Evolutionary conservation across 2,888 invertebrate genomes (phyloP), one percentile per base, ranked within the genome.

Genomic region (Chelonus formosanus): DNA sequence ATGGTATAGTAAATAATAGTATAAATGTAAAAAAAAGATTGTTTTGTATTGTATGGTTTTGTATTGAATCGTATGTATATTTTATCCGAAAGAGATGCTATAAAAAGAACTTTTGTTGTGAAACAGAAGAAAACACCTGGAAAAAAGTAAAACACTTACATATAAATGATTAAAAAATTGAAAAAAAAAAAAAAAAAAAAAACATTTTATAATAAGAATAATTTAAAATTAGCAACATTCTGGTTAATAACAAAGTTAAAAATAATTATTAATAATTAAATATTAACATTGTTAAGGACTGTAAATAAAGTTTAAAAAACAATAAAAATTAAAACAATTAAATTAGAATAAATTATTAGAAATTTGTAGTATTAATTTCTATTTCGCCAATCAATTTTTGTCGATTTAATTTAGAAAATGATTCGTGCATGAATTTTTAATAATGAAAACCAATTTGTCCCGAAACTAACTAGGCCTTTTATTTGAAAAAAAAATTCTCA

Each of bases 1-100:
- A 47, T 45, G 56, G 59, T 48, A 63, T 20, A 20, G 20, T 20
- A 55, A 65, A 67, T 61, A 67, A 52, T 60, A 48, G 58, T 65
- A 65, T 62, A 65, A 36, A 60, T 58, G 69, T 70, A 70, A 57
- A 64, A 67, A 67, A 72, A 75, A 78, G 84, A 86, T 86, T 65
- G 67, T 32, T 80, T 79, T 77, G 82, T 81, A 80, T 83, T 20
- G 20, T 20, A 20, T 20, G 20, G 20, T 20, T 20, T 20, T 20
- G 20, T 20, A 20, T 20, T 20, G 20, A 20, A 20, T 20, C 20
- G 20, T 20, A 20, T 20, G 20, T 20, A 20, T 20, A 20, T 20
- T 20, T 20, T 1, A 20, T 78, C 83, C 81, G 80, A 75, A 78
- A 73, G 67, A 71, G 66, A 73, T 74, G 71, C 71, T 78, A 74